Evolutionary conservation across 2,888 invertebrate genomes (phyloP), one percentile per base, ranked within the genome.

Genomic region (Shargacucullia verbasci): DNA sequence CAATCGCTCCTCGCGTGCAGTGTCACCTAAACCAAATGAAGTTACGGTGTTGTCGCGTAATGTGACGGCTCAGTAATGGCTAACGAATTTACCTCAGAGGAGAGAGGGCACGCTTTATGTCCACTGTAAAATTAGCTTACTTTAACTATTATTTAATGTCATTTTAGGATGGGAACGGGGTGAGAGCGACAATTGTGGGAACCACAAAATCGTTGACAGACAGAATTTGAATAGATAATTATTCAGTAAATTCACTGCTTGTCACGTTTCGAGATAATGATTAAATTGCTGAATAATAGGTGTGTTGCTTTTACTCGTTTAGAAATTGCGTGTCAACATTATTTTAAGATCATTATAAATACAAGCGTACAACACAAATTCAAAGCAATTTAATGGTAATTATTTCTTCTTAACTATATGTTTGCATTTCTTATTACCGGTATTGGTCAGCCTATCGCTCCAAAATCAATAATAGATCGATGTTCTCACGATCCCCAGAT

Each of bases 101-200:
- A 75, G 73, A 75, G 71, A 75, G 73, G 76, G 79, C 76, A 78
- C 80, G 79, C 76, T 84, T 83, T 80, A 81, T 78, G 80, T 80
- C 80, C 79, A 83, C 81, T 80, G 81, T 85, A 81, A 88, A 89
- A 88, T 88, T 86, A 89, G 83, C 82, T 88, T 84, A 85, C 84
- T 88, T 87, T 88, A 89, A 88, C 89, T 87, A 88, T 89, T 88
- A 89, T 90, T 90, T 89, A 90, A 90, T 90, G 89, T 86, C 82
- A 79, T 83, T 84, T 83, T 78, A 73, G 81, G 83, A 87, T 89
- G 90, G 86, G 86, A 87, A 87, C 79, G 76, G 82, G 84, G 86
- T 82, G 82, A 89, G 82, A 78, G 74, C 74, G 73, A 86, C 84
- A 86, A 87, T 87, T 82, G 89, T 90, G 89, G 84, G 89, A 90